Conservation (phyloP, 2,888 invertebrate species). For the Ormyrus rosae region DNA sequence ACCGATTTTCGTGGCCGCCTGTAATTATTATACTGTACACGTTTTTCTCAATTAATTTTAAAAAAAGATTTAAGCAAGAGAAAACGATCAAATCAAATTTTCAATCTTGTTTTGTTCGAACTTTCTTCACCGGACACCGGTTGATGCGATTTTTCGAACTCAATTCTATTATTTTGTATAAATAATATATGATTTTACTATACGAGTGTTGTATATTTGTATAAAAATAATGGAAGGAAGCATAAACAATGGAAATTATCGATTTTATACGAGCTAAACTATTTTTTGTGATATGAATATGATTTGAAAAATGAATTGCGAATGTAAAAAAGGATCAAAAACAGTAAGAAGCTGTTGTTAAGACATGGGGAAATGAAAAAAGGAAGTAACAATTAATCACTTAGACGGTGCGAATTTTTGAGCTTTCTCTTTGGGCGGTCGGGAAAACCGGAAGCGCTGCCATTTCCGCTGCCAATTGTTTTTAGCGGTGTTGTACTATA, state of each 20-base stretch:
- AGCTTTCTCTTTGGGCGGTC: conserved; percentile 54
- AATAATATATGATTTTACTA: conserved; percentile 37
- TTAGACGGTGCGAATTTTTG: conserved; percentile 34
- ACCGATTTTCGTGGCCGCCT: conserved; percentile 58
- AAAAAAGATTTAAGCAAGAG: conserved; percentile 3
- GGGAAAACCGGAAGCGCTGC: conserved; percentile 57
- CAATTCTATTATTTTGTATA: conserved; percentile 39
- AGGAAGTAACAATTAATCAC: conserved; percentile 19
- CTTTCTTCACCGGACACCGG: conserved; percentile 20
- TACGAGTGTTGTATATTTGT: conserved; percentile 53
- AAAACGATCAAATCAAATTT: conserved; percentile 21
- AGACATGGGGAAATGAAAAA: conserved; percentile 1
- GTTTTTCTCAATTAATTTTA: conserved; percentile 11
- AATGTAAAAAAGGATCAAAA: conserved; percentile 25
- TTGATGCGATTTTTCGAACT: conserved; percentile 32
- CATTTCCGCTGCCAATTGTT: conserved; percentile 58
- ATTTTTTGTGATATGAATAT: conserved; percentile 52
- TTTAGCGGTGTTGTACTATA: conserved; percentile 58
- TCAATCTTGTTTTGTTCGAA: conserved; percentile 31
- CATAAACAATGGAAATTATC: conserved; percentile 36
- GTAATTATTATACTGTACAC: conserved; percentile 37
- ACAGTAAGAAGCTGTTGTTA: conserved; percentile 19
- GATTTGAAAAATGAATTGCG: conserved; percentile 43
- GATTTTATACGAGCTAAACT: conserved; percentile 47
- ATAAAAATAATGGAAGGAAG: conserved; percentile 37